These are phyloP conservation scores for Dynastes tityus DNA, from an alignment of 2,888 invertebrate genomes.

Conservation along the genomic window DNA sequence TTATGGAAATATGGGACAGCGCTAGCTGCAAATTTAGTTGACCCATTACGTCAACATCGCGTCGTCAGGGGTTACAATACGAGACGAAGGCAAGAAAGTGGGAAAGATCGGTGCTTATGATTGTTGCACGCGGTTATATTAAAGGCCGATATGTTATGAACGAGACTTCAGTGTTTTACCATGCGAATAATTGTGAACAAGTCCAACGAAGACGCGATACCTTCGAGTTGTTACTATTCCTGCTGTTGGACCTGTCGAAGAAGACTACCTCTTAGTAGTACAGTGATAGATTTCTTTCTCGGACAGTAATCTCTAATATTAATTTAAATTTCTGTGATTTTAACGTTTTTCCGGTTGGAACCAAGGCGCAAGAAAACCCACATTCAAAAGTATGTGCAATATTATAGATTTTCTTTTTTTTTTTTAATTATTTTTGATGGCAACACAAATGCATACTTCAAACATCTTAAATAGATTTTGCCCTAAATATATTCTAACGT, in stretches of 20 bases:
- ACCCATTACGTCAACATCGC: conserved; percentile 15
- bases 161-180: conserved; percentile 26
- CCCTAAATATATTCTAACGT: too few species aligned
- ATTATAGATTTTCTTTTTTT: too few species aligned
- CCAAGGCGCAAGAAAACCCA: neutral
- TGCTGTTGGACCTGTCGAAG: neutral
- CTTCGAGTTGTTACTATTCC: neutral
- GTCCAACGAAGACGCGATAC: neutral
- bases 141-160: conserved; percentile 5
- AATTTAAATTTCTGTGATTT: too few species aligned
- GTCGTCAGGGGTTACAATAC: conserved; percentile 22
- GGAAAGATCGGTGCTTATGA: conserved; percentile 28
- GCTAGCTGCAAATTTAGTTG: conserved; percentile 23
- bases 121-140: conserved; percentile 22
- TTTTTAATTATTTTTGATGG: too few species aligned
- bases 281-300: neutral
- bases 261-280: neutral
- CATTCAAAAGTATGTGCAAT: too few species aligned
- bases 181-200: conserved; percentile 38
- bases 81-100: conserved; percentile 22
- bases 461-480: too few species aligned
- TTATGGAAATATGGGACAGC: conserved; percentile 3
- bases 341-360: neutral
- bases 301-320: neutral
- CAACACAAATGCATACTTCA: too few species aligned